Percentiles rank a stretch among this genome's conserved stretches.
Evolutionary conservation across 92 coral and sea anemone genomes (phyloP).

Genomic region (Bergia puertoricense): DNA sequence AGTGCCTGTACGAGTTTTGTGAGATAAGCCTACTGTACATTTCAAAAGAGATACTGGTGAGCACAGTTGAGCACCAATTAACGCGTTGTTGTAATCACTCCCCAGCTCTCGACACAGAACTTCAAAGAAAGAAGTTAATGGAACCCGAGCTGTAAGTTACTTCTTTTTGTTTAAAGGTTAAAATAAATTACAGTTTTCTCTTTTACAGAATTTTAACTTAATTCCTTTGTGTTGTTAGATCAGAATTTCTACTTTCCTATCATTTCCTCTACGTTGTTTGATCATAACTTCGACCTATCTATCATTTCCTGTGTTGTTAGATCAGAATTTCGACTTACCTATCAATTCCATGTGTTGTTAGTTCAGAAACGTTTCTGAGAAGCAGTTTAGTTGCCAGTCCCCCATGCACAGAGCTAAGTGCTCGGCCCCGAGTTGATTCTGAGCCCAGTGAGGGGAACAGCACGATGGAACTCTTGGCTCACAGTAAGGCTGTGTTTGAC

Average conservation of each 20-base stretch:
- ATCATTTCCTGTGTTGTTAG: too few relatives aligned
- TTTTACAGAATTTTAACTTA: too few relatives aligned
- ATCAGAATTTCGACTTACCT: background rate
- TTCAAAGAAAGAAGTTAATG: constrained; percentile 24
- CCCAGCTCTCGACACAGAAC: constrained; percentile 40
- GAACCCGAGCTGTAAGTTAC: constrained; percentile 38
- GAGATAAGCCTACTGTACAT: too few relatives aligned
- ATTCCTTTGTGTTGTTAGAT: too few relatives aligned
- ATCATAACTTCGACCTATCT: too few relatives aligned
- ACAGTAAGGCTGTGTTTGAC: constrained; percentile 43
- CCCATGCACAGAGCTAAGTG: constrained; percentile 4
- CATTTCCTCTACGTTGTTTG: too few relatives aligned
- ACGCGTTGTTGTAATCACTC: background rate
- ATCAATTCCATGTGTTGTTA: background rate
- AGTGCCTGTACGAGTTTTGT: background rate
- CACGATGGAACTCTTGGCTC: constrained; percentile 27
- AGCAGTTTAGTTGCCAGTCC: constrained; percentile 14
- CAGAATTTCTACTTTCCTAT: too few relatives aligned
- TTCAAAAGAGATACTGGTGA: background rate
- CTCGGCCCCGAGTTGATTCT: constrained; percentile 13
- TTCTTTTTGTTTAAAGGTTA: background rate
- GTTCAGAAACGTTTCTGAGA: constrained; percentile 32
- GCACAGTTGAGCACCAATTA: background rate
- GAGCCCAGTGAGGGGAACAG: constrained; percentile 31
- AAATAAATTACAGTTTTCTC: too few relatives aligned